A percentile compares a stretch with the other conserved stretches of the same genome.
These are phyloP conservation scores for Phaonia tiefii DNA, from an alignment of 2,888 invertebrate species.

Conservation along the genomic window DNA sequence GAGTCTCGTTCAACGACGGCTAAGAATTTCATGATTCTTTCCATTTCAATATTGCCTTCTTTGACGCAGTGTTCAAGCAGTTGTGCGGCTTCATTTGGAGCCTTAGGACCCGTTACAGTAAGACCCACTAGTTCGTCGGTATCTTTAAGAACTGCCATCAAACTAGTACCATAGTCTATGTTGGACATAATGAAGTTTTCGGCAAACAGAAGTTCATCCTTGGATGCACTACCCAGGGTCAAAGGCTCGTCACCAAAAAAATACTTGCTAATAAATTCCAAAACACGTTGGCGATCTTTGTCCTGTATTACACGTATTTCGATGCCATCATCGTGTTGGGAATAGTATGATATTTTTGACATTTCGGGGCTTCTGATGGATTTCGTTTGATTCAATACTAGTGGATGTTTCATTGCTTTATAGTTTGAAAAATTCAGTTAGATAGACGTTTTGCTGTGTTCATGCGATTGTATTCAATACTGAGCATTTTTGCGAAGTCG, in stretches of 20 bases:
- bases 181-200: conserved; percentile 39
- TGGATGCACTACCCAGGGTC: conserved; percentile 49
- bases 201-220: conserved; percentile 30
- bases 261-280: conserved; percentile 43
- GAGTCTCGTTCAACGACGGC: conserved; percentile 41
- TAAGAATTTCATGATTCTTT: conserved; percentile 49
- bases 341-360: no score
- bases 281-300: conserved; percentile 43
- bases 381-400: no score
- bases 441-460: not conserved
- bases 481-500: not conserved
- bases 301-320: conserved; percentile 49
- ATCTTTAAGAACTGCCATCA: conserved; percentile 42
- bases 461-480: not conserved
- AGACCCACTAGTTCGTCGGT: conserved; percentile 55
- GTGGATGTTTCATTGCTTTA: no score
- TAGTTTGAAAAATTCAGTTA: not conserved
- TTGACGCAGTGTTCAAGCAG: conserved; percentile 30
- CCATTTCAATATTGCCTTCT: conserved; percentile 56
- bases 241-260: conserved; percentile 59
- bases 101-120: conserved; percentile 54
- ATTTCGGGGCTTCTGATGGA: no score
- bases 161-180: conserved; percentile 39
- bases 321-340: conserved; percentile 29
- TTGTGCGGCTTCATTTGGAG: conserved; percentile 40